Conservation (phyloP, 2,113 vertebrate genomes). For the Pagrus major region DNA sequence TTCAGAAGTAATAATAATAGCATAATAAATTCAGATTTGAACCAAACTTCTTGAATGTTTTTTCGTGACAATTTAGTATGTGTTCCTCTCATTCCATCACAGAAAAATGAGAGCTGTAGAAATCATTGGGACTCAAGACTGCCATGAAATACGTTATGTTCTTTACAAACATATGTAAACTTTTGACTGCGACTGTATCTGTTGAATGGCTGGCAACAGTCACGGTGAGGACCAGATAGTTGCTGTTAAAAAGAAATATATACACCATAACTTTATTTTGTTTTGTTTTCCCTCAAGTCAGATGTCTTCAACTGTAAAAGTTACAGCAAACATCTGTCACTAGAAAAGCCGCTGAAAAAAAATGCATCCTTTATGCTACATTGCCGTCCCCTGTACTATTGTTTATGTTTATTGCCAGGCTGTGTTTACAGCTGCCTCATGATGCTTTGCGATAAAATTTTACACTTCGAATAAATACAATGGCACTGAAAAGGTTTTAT, state of each 20-base stretch:
- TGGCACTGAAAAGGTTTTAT: slow-evolving; percentile 31
- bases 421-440: slow-evolving; percentile 51
- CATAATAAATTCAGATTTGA: too few relatives aligned
- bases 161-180: too few relatives aligned
- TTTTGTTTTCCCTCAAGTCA: slow-evolving; percentile 19
- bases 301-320: slow-evolving; percentile 21
- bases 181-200: too few relatives aligned
- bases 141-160: too few relatives aligned
- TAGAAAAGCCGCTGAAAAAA: slow-evolving; percentile 20
- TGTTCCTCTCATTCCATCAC: too few relatives aligned
- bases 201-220: background rate
- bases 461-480: slow-evolving; percentile 55
- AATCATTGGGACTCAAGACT: too few relatives aligned
- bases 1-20: too few relatives aligned
- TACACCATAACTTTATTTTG: background rate
- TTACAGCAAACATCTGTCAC: slow-evolving; percentile 38
- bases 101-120: too few relatives aligned
- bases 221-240: background rate
- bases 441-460: slow-evolving; percentile 46
- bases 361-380: slow-evolving; percentile 1
- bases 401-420: slow-evolving; percentile 28
- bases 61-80: too few relatives aligned
- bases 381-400: background rate
- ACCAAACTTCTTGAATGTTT: too few relatives aligned
- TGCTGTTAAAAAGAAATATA: slow-evolving; percentile 13